phyloP scores from a whole-genome alignment of 2,113 vertebrate genomes.

The Proteles cristata region DNA sequence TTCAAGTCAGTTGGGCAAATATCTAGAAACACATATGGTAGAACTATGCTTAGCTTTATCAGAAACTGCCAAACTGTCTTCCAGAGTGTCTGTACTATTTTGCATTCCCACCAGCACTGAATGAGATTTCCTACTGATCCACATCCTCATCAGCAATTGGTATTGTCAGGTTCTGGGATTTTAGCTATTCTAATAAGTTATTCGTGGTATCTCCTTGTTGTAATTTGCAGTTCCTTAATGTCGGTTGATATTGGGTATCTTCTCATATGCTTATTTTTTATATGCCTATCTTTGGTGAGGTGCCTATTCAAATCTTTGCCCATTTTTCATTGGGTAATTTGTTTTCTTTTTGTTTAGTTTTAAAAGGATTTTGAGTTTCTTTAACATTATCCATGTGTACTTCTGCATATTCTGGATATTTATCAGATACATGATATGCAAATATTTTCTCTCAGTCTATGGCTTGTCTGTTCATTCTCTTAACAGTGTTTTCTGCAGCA shows the following conservation, averaged over 20 bases:
- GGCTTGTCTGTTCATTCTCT: background rate
- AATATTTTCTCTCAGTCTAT: slow-evolving; percentile 12
- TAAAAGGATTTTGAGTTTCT: background rate
- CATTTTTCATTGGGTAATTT: slow-evolving; percentile 1
- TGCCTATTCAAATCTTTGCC: background rate
- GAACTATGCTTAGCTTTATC: background rate
- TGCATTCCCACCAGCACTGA: background rate
- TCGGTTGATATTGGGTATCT: background rate
- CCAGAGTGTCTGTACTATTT: background rate
- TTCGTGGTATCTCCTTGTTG: background rate
- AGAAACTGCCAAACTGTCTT: background rate
- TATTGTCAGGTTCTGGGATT: background rate
- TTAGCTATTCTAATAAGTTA: background rate
- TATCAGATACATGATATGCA: background rate
- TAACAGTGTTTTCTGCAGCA: background rate
- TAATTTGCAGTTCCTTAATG: background rate
- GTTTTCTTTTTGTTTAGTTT: background rate
- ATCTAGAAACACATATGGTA: background rate
- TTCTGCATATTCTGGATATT: background rate
- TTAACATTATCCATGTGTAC: background rate
- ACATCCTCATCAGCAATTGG: background rate
- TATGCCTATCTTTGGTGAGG: background rate
- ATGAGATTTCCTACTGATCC: background rate
- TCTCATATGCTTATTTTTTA: background rate
- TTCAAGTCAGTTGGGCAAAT: background rate